Conservation (phyloP, 2,888 invertebrate genomes). For the Cyclophora albipunctata region DNA sequence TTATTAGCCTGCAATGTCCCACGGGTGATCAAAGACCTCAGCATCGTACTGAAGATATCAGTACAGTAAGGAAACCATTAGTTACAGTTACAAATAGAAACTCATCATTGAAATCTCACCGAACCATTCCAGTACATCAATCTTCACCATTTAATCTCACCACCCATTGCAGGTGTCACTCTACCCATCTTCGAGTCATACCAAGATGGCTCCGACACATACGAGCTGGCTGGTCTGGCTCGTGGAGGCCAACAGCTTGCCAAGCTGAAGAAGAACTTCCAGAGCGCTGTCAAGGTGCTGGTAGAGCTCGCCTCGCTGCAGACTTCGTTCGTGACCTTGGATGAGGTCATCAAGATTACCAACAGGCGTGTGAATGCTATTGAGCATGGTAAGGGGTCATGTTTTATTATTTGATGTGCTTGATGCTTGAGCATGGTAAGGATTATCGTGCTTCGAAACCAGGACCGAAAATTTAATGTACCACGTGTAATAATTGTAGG, state of each 20-base stretch:
- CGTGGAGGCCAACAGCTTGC: conserved; percentile 98
- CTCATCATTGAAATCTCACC: too few species aligned
- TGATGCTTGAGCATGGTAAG: too few species aligned
- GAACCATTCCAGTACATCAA: too few species aligned
- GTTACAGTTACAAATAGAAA: too few species aligned
- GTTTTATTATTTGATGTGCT: background rate
- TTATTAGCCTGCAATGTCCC: too few species aligned
- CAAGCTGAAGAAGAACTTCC: conserved; percentile 98
- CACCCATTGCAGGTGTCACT: conserved; percentile 83
- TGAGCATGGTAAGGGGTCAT: conserved; percentile 86
- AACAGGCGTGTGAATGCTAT: conserved; percentile 99
- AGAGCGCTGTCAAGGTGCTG: conserved; percentile 94
- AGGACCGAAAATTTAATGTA: too few species aligned
- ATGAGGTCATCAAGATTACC: conserved; percentile 99
- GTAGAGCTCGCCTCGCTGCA: conserved; percentile 98
- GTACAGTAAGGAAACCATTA: too few species aligned
- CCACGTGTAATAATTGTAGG: too few species aligned
- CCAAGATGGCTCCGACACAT: conserved; percentile 96
- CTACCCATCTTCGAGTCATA: conserved; percentile 96
- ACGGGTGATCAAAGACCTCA: too few species aligned
- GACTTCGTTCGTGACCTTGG: conserved; percentile 98
- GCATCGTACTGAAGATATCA: too few species aligned
- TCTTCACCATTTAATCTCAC: background rate
- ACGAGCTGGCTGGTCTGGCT: conserved; percentile 96
- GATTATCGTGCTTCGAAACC: too few species aligned